Conservation (phyloP, 2,797 vertebrate species). For the Cryptoprocta ferox region DNA sequence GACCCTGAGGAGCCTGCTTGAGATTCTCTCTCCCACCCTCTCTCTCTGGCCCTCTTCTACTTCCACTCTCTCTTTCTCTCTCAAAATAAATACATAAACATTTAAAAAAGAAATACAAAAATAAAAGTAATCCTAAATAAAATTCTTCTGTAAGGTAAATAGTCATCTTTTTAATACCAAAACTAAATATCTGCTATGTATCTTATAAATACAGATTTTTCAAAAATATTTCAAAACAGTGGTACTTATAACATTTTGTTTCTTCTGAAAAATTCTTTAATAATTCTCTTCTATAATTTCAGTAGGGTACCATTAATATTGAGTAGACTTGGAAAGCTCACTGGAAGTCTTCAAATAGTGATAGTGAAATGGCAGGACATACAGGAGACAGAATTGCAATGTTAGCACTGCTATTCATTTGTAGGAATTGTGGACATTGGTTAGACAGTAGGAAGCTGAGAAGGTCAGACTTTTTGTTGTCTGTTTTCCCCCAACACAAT, state of each 20-base stretch:
- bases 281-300: neutral
- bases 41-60: too few relatives aligned
- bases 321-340: neutral
- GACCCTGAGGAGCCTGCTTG: too few relatives aligned
- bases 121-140: neutral
- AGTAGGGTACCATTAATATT: neutral
- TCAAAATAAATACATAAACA: too few relatives aligned
- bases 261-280: slow-evolving; percentile 15
- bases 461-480: neutral
- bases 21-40: too few relatives aligned
- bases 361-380: neutral
- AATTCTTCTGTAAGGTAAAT: neutral
- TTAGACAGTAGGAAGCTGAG: neutral
- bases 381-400: neutral
- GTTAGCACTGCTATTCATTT: neutral
- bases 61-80: too few relatives aligned
- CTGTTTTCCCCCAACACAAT: neutral
- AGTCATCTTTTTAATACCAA: neutral
- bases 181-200: neutral
- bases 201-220: neutral
- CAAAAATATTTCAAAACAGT: neutral
- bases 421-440: neutral
- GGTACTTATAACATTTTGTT: neutral
- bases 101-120: too few relatives aligned
- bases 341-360: neutral